Conservation (phyloP, 2,888 invertebrate genomes). For the Sialis lutaria region DNA sequence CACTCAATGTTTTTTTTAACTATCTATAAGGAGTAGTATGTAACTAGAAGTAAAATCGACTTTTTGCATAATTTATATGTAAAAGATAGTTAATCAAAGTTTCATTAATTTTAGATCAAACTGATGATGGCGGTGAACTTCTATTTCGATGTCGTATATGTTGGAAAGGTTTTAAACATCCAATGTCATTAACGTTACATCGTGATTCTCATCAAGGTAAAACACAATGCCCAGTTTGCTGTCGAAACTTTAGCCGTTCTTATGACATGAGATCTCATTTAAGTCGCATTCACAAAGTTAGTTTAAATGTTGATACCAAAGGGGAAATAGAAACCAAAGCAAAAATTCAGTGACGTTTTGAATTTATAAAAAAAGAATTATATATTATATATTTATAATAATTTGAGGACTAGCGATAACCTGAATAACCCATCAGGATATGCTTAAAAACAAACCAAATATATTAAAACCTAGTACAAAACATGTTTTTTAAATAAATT, state of each 20-base stretch:
- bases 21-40: too few relatives aligned
- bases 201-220: constrained; percentile 44
- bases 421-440: too few relatives aligned
- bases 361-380: too few relatives aligned
- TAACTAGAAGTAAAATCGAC: too few relatives aligned
- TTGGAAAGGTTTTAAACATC: constrained; percentile 44
- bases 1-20: too few relatives aligned
- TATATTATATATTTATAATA: too few relatives aligned
- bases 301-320: constrained; percentile 1
- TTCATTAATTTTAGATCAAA: background rate
- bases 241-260: constrained; percentile 39
- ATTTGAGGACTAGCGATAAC: too few relatives aligned
- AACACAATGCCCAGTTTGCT: constrained; percentile 43
- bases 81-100: background rate
- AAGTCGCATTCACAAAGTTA: constrained; percentile 37
- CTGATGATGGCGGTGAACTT: constrained; percentile 33
- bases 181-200: constrained; percentile 40
- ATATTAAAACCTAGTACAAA: too few relatives aligned
- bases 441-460: too few relatives aligned
- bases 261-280: constrained; percentile 43
- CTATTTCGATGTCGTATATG: constrained; percentile 42
- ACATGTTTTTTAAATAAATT: too few relatives aligned
- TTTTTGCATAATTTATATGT: background rate
- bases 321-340: too few relatives aligned
- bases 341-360: too few relatives aligned